A percentile compares a stretch with the other conserved stretches of the same genome.
Evolutionary conservation across 1,140 invertebrate species (phyloP).

Genomic region (Neelides sp.): DNA sequence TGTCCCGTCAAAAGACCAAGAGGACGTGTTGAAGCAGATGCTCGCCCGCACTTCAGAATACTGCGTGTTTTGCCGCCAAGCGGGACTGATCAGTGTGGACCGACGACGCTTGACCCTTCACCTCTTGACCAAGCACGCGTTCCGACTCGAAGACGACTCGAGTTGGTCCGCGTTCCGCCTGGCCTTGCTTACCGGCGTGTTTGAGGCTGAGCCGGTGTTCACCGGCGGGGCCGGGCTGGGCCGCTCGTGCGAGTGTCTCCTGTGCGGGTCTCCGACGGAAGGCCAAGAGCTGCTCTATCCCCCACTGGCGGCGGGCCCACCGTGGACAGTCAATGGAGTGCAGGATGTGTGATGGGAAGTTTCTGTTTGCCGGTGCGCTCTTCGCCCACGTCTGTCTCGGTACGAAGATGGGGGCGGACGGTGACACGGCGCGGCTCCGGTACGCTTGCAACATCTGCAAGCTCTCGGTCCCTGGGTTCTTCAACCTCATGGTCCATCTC

Average conservation of each 20-base stretch:
- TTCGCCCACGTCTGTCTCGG: slow-evolving; percentile 29
- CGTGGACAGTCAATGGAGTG: slow-evolving; percentile 24
- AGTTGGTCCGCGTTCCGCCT: slow-evolving; percentile 16
- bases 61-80: slow-evolving; percentile 73
- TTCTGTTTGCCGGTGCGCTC: slow-evolving; percentile 27
- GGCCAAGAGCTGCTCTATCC: slow-evolving; percentile 19
- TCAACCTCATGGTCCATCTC: slow-evolving; percentile 71
- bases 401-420: too few relatives aligned
- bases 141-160: slow-evolving; percentile 7
- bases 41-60: slow-evolving; percentile 32
- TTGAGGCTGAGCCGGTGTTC: slow-evolving; percentile 14
- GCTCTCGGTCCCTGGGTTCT: slow-evolving; percentile 71
- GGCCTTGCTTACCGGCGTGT: slow-evolving; percentile 24
- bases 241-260: slow-evolving; percentile 28
- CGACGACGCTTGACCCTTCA: slow-evolving; percentile 62
- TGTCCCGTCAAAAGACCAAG: too few relatives aligned
- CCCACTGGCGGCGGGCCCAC: slow-evolving; percentile 26
- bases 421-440: too few relatives aligned
- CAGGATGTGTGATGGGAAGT: slow-evolving; percentile 27
- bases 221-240: too few relatives aligned
- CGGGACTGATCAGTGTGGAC: slow-evolving; percentile 63
- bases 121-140: slow-evolving; percentile 60
- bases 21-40: slow-evolving; percentile 23
- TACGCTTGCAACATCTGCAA: too few relatives aligned
- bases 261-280: slow-evolving; percentile 16